These are phyloP conservation scores for Fratercula arctica DNA, from an alignment of 2,797 vertebrate species.

Conservation along the genomic window DNA sequence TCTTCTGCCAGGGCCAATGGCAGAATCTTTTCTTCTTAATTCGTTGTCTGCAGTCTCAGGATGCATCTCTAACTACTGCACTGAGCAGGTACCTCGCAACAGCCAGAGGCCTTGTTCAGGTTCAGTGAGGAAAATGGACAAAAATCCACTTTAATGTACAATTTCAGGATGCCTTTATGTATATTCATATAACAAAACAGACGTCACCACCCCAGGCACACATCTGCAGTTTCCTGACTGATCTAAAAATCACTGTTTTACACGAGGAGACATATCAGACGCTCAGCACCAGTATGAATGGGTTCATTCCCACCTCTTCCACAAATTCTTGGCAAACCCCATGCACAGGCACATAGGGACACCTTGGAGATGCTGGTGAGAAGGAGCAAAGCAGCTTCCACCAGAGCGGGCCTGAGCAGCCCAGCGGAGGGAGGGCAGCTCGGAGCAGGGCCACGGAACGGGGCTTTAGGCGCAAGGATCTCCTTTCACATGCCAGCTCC, in stretches of 20 bases:
- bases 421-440: background rate
- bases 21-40: background rate
- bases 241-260: background rate
- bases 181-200: background rate
- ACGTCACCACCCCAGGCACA: background rate
- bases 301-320: background rate
- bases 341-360: background rate
- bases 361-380: background rate
- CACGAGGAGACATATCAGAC: background rate
- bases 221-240: no score
- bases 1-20: background rate
- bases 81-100: background rate
- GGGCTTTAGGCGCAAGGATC: background rate
- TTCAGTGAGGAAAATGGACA: background rate
- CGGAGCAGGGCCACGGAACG: no score
- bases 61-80: background rate
- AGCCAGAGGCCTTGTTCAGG: background rate
- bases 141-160: background rate
- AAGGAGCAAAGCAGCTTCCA: background rate
- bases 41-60: background rate
- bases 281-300: accelerated
- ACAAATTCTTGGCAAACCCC: background rate
- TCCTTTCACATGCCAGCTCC: accelerated
- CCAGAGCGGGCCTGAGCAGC: no score
- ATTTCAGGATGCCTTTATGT: background rate